Evolutionary conservation across 2,888 invertebrate genomes (phyloP).

Genomic region (Leptinotarsa haldemani): DNA sequence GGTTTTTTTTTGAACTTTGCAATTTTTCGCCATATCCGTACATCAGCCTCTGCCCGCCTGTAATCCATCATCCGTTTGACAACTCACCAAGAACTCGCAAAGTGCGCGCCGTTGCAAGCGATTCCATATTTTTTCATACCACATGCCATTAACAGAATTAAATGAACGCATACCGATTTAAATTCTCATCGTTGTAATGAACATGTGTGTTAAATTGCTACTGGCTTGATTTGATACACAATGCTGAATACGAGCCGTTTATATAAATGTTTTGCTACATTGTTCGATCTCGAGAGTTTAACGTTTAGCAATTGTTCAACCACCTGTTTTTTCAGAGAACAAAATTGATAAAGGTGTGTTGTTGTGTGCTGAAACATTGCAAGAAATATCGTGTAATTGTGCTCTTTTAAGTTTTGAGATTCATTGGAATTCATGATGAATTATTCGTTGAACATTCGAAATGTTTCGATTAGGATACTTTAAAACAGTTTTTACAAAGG

Average conservation of each 20-base stretch:
- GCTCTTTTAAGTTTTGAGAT: too few relatives aligned
- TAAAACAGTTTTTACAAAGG: too few relatives aligned
- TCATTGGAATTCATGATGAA: too few relatives aligned
- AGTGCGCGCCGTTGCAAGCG: neutral
- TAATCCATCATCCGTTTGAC: neutral
- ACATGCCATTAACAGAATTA: slow-evolving; percentile 10
- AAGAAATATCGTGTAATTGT: too few relatives aligned
- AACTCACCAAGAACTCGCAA: neutral
- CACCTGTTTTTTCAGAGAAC: too few relatives aligned
- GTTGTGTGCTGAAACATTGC: too few relatives aligned
- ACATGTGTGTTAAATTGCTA: neutral
- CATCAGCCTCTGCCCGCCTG: neutral
- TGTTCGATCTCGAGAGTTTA: neutral
- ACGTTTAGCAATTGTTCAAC: neutral
- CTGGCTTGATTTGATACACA: neutral
- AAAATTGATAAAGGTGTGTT: too few relatives aligned
- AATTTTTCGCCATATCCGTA: neutral
- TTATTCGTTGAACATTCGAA: too few relatives aligned
- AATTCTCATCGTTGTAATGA: slow-evolving; percentile 1
- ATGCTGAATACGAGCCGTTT: neutral
- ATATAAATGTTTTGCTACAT: too few relatives aligned
- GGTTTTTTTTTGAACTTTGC: too few relatives aligned
- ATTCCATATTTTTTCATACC: neutral
- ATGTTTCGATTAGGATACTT: too few relatives aligned
- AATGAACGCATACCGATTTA: slow-evolving; percentile 8